Percentiles rank a stretch among this genome's conserved stretches.
phyloP scores from a whole-genome alignment of 2,888 invertebrate species.

The Clusia tigrina region DNA sequence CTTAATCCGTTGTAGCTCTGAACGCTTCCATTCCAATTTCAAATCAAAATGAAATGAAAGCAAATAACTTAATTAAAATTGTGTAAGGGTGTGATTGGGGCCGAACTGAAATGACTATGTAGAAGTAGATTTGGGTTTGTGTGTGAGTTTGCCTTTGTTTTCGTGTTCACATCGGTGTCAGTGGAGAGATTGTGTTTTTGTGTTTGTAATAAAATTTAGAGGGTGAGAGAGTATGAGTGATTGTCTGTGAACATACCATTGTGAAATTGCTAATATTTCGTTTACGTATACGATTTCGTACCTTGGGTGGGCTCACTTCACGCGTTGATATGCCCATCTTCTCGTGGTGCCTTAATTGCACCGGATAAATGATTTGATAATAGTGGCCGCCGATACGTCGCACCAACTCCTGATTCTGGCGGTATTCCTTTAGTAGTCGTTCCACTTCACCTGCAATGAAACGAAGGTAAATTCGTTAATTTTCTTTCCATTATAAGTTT shows the following conservation, averaged over 20 bases:
- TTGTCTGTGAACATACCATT: constrained; percentile 65
- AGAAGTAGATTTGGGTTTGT: too few relatives aligned
- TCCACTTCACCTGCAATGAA: constrained; percentile 82
- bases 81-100: too few relatives aligned
- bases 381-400: constrained; percentile 89
- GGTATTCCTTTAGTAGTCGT: constrained; percentile 87
- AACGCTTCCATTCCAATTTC: too few relatives aligned
- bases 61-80: too few relatives aligned
- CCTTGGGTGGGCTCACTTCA: constrained; percentile 88
- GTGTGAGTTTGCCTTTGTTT: not conserved
- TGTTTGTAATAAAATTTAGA: constrained; percentile 9
- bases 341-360: constrained; percentile 92
- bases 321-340: constrained; percentile 95
- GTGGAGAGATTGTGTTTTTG: not conserved
- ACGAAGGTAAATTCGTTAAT: constrained; percentile 19
- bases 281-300: constrained; percentile 68
- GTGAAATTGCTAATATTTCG: constrained; percentile 64
- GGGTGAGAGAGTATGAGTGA: constrained; percentile 16
- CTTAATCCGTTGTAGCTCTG: too few relatives aligned
- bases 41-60: too few relatives aligned
- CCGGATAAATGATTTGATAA: constrained; percentile 94
- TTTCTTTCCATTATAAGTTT: too few relatives aligned
- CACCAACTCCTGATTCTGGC: constrained; percentile 91
- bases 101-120: too few relatives aligned
- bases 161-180: too few relatives aligned